phyloP scores from a whole-genome alignment of 2,113 vertebrate species.

The Podarcis cretensis region DNA sequence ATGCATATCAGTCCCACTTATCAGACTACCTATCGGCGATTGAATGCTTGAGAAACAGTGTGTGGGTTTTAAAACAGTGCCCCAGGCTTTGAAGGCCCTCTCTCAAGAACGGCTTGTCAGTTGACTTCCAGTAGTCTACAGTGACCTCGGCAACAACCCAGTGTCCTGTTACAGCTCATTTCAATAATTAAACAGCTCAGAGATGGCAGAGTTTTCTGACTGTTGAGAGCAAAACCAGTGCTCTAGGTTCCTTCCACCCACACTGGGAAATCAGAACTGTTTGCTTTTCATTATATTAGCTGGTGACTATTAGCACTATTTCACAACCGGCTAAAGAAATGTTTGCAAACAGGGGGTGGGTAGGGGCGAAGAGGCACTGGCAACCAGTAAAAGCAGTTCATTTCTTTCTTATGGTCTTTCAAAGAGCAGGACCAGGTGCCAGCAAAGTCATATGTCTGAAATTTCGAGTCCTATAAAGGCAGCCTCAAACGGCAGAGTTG shows the following conservation, averaged over 20 bases:
- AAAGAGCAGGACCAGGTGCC: constrained; percentile 73
- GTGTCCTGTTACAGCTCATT: constrained; percentile 86
- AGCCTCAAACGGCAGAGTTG: constrained; percentile 74
- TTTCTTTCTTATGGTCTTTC: constrained; percentile 71
- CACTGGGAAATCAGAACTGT: constrained; percentile 67
- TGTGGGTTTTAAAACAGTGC: constrained; percentile 82
- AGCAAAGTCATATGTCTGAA: constrained; percentile 82
- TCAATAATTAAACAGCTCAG: constrained; percentile 87
- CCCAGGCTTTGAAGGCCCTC: constrained; percentile 80
- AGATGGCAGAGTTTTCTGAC: constrained; percentile 81
- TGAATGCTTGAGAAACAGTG: constrained; percentile 81
- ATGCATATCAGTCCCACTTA: constrained; percentile 71
- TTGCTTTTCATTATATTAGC: constrained; percentile 82
- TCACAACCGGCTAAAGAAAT: constrained; percentile 67
- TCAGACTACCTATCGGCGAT: constrained; percentile 80
- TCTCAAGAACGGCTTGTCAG: constrained; percentile 72
- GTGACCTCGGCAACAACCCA: constrained; percentile 81
- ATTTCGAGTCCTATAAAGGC: constrained; percentile 74
- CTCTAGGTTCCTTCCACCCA: constrained; percentile 56
- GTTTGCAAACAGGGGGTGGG: constrained; percentile 1
- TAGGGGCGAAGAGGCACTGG: constrained; percentile 60
- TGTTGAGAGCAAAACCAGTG: constrained; percentile 76
- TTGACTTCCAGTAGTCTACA: constrained; percentile 77
- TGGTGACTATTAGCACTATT: constrained; percentile 77
- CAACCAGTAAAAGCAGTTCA: constrained; percentile 75